Percentiles rank a stretch among this genome's conserved stretches.
Conservation (phyloP, 2,113 vertebrate genomes). For the Sorex araneus region DNA sequence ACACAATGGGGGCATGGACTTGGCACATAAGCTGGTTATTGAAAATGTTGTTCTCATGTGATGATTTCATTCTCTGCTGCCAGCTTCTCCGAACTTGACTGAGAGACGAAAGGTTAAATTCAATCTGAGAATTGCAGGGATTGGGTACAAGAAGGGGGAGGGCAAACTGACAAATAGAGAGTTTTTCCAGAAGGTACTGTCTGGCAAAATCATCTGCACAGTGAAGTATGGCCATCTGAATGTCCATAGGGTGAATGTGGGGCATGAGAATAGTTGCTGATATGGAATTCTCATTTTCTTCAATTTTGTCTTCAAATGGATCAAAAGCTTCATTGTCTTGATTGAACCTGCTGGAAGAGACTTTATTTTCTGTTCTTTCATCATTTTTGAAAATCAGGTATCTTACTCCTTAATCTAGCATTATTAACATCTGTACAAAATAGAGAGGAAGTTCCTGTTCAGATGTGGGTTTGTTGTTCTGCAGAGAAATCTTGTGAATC, state of each 20-base stretch:
- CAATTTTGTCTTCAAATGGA: too few relatives aligned
- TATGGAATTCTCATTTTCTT: not conserved
- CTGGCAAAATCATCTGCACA: constrained; percentile 87
- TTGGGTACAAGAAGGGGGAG: constrained; percentile 88
- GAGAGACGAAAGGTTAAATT: constrained; percentile 88
- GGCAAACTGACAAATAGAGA: constrained; percentile 89
- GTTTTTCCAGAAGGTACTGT: constrained; percentile 87
- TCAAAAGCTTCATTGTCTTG: not conserved
- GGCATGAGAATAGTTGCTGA: not conserved
- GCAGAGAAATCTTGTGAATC: constrained; percentile 74
- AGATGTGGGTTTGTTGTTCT: constrained; percentile 70
- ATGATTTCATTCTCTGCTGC: constrained; percentile 72
- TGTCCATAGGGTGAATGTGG: constrained; percentile 88
- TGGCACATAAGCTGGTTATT: constrained; percentile 81
- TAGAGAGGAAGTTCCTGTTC: constrained; percentile 84
- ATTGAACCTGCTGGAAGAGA: not conserved
- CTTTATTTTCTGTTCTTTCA: not conserved
- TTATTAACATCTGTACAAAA: constrained; percentile 85
- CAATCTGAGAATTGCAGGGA: constrained; percentile 81
- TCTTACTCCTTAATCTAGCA: constrained; percentile 85
- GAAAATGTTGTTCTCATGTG: constrained; percentile 29
- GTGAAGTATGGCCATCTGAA: constrained; percentile 90
- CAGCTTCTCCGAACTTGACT: constrained; percentile 88
- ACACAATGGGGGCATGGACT: constrained; percentile 84
- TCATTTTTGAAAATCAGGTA: constrained; percentile 81